Evolutionary conservation across 2,797 vertebrate species (phyloP), one percentile per base, ranked within the genome.

Genomic region (Stomatorhinus walkeri): DNA sequence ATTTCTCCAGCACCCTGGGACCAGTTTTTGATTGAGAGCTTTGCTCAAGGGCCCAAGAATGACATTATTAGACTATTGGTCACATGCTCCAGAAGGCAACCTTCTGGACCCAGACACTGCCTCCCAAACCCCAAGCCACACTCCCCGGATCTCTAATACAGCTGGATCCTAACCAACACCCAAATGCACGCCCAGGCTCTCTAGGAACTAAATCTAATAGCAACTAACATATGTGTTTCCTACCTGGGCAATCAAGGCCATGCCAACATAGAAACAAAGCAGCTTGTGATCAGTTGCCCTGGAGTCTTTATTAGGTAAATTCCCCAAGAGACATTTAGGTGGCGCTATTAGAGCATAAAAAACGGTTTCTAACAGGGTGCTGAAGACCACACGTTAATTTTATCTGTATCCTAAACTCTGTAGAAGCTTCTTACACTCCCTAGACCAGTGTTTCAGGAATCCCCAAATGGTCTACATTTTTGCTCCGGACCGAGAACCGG

Each of bases 321-420:
- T 72, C 68, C 68, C 68, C 76, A 81, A 81, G 76, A n/a, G 40
- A 81, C 36, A 79, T 40, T 79, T 79, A n/a, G 16, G 72, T 79
- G 19, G 72, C 43, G 16, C 36, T 40, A 79, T 40, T 79, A n/a
- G 36, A 79, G 72, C 72, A 79, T 36, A 79, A 79, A 43, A 79
- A n/a, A 40, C 0, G 16, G 16, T 79, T 79, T 40, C 12, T 43
- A 43, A n/a, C 6, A 79, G 72, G 36, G 72, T 40, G 76, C 40
- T 81, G 16, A 46, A 46, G 16, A 46, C 16, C 36, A 43, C 19
- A 2, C 46, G 36, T 46, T 46, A 10, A 81, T 81, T 81, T 81
- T 46, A 79, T 81, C 76, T 81, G 40, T 46, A 43, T 81, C 19
- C 14, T 81, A 81, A 46, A 81, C 40, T 81, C 5, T 81, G 72